Evolutionary conservation across 1,140 invertebrate genomes (phyloP).

Genomic region (Radopholus similis): DNA sequence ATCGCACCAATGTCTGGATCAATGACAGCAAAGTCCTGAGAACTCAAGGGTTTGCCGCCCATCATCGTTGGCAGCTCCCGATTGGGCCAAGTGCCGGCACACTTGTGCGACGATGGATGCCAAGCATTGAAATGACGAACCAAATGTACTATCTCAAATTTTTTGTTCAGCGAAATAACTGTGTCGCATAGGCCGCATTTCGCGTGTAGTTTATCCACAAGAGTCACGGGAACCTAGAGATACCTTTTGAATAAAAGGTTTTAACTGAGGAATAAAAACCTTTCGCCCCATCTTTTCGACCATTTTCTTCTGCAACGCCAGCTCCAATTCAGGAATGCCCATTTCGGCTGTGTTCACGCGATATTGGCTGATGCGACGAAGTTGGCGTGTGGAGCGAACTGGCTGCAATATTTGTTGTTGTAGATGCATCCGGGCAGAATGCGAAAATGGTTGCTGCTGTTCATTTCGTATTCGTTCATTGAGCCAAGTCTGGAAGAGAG

Average conservation of each 20-base stretch:
- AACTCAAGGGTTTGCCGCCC: conserved; percentile 39
- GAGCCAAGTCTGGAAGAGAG: conserved; percentile 42
- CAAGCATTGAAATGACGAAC: conserved; percentile 57
- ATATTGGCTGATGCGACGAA: conserved; percentile 47
- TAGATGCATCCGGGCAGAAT: not conserved
- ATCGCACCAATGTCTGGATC: conserved; percentile 37
- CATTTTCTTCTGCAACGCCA: conserved; percentile 53
- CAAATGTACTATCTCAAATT: conserved; percentile 58
- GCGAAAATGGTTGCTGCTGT: not conserved
- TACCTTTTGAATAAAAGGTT: not conserved
- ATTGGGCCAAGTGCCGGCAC: conserved; percentile 49
- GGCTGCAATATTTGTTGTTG: too few species aligned
- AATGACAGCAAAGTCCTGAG: conserved; percentile 56
- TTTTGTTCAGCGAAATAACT: conserved; percentile 57
- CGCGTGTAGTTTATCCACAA: conserved; percentile 59
- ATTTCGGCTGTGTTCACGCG: conserved; percentile 57
- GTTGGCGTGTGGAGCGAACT: conserved; percentile 31
- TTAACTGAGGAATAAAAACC: conserved; percentile 17
- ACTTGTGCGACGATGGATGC: conserved; percentile 57
- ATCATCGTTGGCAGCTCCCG: not conserved
- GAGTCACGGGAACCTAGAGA: conserved; percentile 50
- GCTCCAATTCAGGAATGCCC: conserved; percentile 46
- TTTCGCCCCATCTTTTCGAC: conserved; percentile 59
- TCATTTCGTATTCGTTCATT: conserved; percentile 23
- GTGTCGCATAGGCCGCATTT: conserved; percentile 54